These are phyloP conservation scores for Pongo abelii DNA, from an alignment of 2,113 vertebrate species.

Conservation along the genomic window DNA sequence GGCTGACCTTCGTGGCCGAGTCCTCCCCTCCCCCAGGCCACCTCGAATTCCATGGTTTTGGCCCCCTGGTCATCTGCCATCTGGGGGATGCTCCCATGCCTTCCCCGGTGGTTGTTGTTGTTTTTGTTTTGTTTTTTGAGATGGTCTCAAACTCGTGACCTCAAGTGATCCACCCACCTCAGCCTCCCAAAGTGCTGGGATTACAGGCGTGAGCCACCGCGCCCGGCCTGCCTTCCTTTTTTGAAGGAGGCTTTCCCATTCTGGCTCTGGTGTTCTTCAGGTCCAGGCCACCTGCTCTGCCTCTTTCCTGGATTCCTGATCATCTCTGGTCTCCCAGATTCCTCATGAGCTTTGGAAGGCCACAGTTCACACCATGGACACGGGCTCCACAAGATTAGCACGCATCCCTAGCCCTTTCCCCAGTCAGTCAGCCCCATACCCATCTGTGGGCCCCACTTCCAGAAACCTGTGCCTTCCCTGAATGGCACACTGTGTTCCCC, in stretches of 20 bases:
- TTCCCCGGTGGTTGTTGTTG: not conserved
- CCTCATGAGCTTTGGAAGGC: not conserved
- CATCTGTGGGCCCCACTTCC: not conserved
- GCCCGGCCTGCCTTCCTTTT: no score
- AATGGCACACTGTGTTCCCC: no score
- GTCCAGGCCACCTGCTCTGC: not conserved
- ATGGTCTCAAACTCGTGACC: not conserved
- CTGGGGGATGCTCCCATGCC: not conserved
- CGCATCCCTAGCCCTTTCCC: not conserved
- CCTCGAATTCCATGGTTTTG: not conserved
- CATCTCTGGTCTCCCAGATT: not conserved
- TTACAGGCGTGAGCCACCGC: no score
- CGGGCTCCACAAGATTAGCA: not conserved
- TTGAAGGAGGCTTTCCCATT: not conserved
- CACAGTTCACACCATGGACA: not conserved
- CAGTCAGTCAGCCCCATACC: not conserved
- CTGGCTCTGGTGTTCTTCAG: not conserved
- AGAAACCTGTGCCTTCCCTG: no score
- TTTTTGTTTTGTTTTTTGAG: not conserved
- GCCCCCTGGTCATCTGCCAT: not conserved
- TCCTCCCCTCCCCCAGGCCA: not conserved
- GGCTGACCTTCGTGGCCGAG: not conserved
- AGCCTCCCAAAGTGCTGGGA: no score
- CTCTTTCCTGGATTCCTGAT: not conserved
- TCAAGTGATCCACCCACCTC: no score